Evolutionary conservation across 2,113 vertebrate genomes (phyloP).

Genomic region (Onychostoma macrolepis): DNA sequence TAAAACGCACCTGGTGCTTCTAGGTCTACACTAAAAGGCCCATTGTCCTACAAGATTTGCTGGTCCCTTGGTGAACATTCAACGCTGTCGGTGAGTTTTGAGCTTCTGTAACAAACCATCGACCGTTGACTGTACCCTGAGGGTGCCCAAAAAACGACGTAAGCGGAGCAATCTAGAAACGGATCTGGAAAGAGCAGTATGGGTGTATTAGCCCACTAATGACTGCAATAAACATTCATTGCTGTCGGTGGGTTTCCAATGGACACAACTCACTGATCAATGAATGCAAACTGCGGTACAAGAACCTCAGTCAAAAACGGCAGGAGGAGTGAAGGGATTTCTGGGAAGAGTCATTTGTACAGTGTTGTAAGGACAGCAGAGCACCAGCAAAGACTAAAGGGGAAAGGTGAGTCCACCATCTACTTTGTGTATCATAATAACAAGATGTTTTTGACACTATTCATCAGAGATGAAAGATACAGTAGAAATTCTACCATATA

Average conservation of each 20-base stretch:
- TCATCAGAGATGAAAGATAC: neutral
- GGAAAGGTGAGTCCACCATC: neutral
- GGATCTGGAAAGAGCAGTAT: neutral
- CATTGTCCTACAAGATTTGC: slow-evolving; percentile 14
- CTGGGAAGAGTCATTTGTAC: neutral
- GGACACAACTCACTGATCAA: slow-evolving; percentile 94
- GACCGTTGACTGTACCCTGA: slow-evolving; percentile 99
- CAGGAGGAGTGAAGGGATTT: slow-evolving; percentile 3
- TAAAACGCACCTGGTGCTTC: neutral
- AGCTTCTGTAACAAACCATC: slow-evolving; percentile 90
- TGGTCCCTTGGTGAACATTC: slow-evolving; percentile 92
- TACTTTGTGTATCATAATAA: neutral
- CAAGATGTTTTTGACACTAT: neutral
- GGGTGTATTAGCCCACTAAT: slow-evolving; percentile 67
- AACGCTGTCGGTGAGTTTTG: slow-evolving; percentile 99
- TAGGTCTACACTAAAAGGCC: neutral
- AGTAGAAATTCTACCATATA: neutral
- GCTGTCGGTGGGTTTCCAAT: slow-evolving; percentile 99
- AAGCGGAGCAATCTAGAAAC: neutral
- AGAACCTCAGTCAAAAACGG: slow-evolving; percentile 57
- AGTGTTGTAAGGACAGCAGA: neutral
- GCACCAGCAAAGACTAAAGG: neutral
- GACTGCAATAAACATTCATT: slow-evolving; percentile 99
- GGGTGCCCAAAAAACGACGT: slow-evolving; percentile 71
- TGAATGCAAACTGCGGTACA: slow-evolving; percentile 99